Percentiles rank a stretch among this genome's conserved stretches.
phyloP scores from a whole-genome alignment of 1,140 invertebrate species.

The Caerostris darwini region DNA sequence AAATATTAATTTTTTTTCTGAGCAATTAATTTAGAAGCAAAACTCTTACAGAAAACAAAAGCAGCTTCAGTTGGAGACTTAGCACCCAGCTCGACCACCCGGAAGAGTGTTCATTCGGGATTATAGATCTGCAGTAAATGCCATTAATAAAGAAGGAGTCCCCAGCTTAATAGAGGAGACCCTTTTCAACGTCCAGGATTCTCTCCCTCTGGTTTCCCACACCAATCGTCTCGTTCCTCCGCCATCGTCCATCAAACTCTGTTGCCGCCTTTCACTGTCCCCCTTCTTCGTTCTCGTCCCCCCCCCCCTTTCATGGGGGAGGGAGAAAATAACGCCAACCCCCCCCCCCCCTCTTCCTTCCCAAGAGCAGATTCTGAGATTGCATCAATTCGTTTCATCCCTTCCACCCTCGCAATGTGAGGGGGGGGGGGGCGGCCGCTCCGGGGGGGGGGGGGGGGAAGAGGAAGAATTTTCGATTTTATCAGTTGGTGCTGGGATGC shows the following conservation, averaged over 20 bases:
- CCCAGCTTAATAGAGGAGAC: neutral
- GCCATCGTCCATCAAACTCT: conserved; percentile 48
- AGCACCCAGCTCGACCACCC: neutral
- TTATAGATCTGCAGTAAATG: conserved; percentile 13
- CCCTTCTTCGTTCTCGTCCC: neutral
- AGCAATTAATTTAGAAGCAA: too few relatives aligned
- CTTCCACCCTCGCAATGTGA: neutral
- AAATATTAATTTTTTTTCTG: too few relatives aligned
- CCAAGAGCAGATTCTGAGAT: conserved; percentile 27
- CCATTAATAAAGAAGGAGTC: conserved; percentile 31
- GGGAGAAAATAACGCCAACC: neutral
- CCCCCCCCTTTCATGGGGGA: neutral
- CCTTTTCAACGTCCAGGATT: neutral
- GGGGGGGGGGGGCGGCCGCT: neutral
- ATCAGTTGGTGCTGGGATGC: neutral
- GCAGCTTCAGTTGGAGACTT: neutral
- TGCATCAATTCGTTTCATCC: conserved; percentile 51
- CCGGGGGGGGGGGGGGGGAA: neutral
- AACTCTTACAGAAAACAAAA: too few relatives aligned
- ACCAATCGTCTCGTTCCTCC: conserved; percentile 54
- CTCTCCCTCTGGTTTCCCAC: conserved; percentile 36
- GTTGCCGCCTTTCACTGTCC: conserved; percentile 23
- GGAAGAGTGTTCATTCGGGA: neutral
- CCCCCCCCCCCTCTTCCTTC: neutral
- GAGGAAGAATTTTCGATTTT: neutral